phyloP scores from a whole-genome alignment of 1,140 invertebrate genomes.

The Caerostris extrusa region DNA sequence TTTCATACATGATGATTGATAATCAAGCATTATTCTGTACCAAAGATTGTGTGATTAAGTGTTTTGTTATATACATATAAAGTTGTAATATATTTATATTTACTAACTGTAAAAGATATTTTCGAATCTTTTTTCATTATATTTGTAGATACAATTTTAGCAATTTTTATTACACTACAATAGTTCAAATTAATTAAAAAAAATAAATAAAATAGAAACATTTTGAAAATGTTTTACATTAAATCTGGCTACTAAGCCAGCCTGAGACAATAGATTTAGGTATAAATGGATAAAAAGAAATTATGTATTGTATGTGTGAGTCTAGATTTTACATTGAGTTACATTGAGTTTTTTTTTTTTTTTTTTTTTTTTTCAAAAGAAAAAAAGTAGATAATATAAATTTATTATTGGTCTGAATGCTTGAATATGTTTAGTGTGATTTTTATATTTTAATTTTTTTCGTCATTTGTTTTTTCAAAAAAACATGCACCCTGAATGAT shows the following conservation, averaged over 20 bases:
- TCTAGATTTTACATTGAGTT: slow-evolving; percentile 60
- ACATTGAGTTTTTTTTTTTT: no score
- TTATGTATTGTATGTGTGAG: not conserved
- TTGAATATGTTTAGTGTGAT: not conserved
- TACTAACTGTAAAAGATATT: not conserved
- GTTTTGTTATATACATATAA: slow-evolving; percentile 27
- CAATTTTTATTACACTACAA: not conserved
- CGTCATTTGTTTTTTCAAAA: not conserved
- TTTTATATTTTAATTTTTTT: not conserved
- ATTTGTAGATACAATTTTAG: slow-evolving; percentile 20
- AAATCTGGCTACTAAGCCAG: not conserved
- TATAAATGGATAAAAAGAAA: not conserved
- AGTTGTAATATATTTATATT: slow-evolving; percentile 49
- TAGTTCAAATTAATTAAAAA: not conserved
- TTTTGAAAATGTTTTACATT: not conserved
- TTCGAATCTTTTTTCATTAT: slow-evolving; percentile 15
- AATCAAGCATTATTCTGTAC: slow-evolving; percentile 45
- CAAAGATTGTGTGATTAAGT: slow-evolving; percentile 63
- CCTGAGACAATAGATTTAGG: not conserved
- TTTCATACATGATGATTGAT: slow-evolving; percentile 35
- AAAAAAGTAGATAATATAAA: slow-evolving; percentile 63
- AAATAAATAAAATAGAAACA: not conserved
- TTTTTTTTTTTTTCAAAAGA: slow-evolving; percentile 27
- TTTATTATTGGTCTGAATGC: not conserved
- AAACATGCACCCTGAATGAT: slow-evolving; percentile 58